phyloP scores from a whole-genome alignment of 2,888 invertebrate species.

The Abrostola triplasia region DNA sequence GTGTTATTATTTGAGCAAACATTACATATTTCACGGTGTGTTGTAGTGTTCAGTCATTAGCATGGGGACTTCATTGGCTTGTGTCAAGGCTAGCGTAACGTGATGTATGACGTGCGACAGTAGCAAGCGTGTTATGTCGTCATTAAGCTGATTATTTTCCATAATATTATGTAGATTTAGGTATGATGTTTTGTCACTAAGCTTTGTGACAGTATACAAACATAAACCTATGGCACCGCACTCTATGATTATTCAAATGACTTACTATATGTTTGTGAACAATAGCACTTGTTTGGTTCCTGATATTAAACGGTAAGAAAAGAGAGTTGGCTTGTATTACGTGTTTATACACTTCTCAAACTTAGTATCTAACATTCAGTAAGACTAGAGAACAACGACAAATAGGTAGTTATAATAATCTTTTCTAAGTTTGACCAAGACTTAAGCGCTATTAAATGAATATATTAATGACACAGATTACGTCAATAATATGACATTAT shows the following conservation, averaged over 20 bases:
- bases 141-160: slow-evolving; percentile 46
- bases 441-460: no score
- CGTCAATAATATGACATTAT: no score
- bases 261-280: neutral
- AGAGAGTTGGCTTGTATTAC: no score
- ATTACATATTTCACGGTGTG: slow-evolving; percentile 28
- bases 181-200: slow-evolving; percentile 32
- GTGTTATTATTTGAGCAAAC: slow-evolving; percentile 39
- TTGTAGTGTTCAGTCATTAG: slow-evolving; percentile 52
- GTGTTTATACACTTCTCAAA: no score
- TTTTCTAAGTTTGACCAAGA: no score
- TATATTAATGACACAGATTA: no score
- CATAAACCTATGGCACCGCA: neutral
- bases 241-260: neutral
- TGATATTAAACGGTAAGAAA: no score
- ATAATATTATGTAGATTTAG: slow-evolving; percentile 34
- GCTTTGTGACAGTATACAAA: slow-evolving; percentile 25
- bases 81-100: slow-evolving; percentile 47
- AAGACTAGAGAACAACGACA: no score
- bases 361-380: no score
- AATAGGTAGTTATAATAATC: no score
- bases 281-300: no score
- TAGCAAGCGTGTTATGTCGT: slow-evolving; percentile 40
- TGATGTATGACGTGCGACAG: slow-evolving; percentile 36
- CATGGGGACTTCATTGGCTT: slow-evolving; percentile 48